Conservation (phyloP, 1,140 invertebrate genomes). For the Lepeophtheirus salmonis region DNA sequence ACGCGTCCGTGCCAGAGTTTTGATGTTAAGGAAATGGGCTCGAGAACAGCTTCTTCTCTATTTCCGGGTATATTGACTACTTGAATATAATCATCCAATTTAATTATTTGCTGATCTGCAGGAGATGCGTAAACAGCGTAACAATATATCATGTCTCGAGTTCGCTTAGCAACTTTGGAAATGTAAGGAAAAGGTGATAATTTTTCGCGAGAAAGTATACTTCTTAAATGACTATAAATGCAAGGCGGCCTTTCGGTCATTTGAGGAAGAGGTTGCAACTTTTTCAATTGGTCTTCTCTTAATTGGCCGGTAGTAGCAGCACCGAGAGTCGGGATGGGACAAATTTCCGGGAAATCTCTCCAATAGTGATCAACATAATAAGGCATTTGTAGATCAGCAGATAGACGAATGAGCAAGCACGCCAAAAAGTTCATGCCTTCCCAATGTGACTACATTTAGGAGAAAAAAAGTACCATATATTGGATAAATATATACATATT, state of each 20-base stretch:
- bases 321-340: slow-evolving; percentile 21
- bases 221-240: slow-evolving; percentile 46
- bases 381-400: slow-evolving; percentile 49
- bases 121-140: neutral
- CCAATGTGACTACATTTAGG: neutral
- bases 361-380: slow-evolving; percentile 61
- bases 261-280: slow-evolving; percentile 35
- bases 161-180: neutral
- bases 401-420: slow-evolving; percentile 51
- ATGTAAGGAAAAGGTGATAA: slow-evolving; percentile 18
- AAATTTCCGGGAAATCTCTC: slow-evolving; percentile 54
- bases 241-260: slow-evolving; percentile 42
- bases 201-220: slow-evolving; percentile 35
- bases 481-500: neutral
- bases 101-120: neutral
- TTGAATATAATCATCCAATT: neutral
- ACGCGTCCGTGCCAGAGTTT: neutral
- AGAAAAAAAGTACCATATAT: neutral
- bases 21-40: neutral
- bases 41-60: too few relatives aligned
- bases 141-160: neutral
- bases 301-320: neutral
- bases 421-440: slow-evolving; percentile 47
- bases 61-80: neutral
- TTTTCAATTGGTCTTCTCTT: slow-evolving; percentile 38